Evolutionary conservation across 2,113 vertebrate species (phyloP), one percentile per base, ranked within the genome.

Genomic region (Eulemur rufifrons): DNA sequence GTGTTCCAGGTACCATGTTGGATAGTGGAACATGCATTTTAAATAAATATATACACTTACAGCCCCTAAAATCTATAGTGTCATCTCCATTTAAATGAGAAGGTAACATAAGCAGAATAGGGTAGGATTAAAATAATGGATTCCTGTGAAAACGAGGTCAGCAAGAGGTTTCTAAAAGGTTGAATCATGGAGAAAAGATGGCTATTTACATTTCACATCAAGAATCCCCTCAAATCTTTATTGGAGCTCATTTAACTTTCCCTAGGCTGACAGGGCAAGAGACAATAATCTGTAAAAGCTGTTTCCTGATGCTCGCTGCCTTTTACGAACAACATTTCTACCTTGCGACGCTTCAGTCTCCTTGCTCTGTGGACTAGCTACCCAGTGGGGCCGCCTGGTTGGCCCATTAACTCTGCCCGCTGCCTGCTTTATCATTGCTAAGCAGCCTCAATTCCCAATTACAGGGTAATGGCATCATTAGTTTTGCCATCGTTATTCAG

Each of bases 331-430:
- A 68, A 1, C 4, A 29, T 27, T 27, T 47, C 84, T 86, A 64
- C 94, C 86, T 96, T 39, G n/a, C 34, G 71, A 92, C 52, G 87
- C 81, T 83, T 81, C 86, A 68, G 64, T 50, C 37, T 81, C 81
- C 59, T 59, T 85, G 92, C 77, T 95, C 94, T 84, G 17, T 47
- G 95, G 86, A 29, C 97, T 86, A 47, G 92, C 64, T 94, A 54
- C 82, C 89, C 97, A 76, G 89, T 47, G 69, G 95, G 86, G 59
- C 97, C 93, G 82, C 97, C 39, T 59, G 34, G 20, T 27, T 86
- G 96, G 63, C n/a, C 96, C 97, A 95, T 92, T 97, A 97, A 96
- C 94, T 96, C 73, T 77, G 42, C 37, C 82, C 81, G 78, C 3
- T 17, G 84, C 45, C 80, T 92, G 64, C 85, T 92, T 42, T 23